Conservation (phyloP, 2,797 vertebrate species). For the Thalassophryne amazonica region DNA sequence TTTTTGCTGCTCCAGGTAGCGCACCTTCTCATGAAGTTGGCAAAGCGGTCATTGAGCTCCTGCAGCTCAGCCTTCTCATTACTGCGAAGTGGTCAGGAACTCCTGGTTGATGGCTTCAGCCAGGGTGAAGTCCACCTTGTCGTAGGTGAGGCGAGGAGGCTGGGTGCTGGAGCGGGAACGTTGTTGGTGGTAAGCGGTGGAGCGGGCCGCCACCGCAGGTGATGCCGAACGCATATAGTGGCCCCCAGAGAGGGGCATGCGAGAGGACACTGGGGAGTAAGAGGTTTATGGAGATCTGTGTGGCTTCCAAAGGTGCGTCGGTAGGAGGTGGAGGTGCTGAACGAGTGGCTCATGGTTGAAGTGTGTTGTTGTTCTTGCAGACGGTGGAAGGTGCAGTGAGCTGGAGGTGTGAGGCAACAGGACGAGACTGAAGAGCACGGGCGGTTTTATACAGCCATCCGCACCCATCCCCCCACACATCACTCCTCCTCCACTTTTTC, state of each 20-base stretch:
- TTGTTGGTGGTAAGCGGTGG: conserved; percentile 71
- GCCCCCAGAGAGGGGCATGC: conserved; percentile 56
- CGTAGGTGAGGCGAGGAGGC: conserved; percentile 65
- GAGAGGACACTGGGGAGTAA: conserved; percentile 74
- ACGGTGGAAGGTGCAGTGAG: conserved; percentile 17
- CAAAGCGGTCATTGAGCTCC: conserved; percentile 94
- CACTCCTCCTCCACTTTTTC: conserved; percentile 29
- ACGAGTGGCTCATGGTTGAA: conserved; percentile 76
- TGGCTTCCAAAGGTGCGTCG: conserved; percentile 82
- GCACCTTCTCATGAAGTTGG: conserved; percentile 95
- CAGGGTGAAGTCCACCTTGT: conserved; percentile 80
- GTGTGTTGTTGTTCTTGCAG: conserved; percentile 10
- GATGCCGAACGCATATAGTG: conserved; percentile 75
- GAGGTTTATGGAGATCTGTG: conserved; percentile 76
- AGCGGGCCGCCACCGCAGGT: conserved; percentile 64
- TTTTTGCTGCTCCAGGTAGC: conserved; percentile 94
- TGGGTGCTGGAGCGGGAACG: conserved; percentile 68
- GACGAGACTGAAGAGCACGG: conserved; percentile 39
- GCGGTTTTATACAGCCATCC: too few species aligned
- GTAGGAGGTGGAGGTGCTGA: conserved; percentile 80
- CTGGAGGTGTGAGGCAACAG: conserved; percentile 63
- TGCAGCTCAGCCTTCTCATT: conserved; percentile 92
- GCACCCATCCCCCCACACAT: conserved; percentile 55
- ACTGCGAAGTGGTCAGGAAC: conserved; percentile 88
- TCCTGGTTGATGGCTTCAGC: conserved; percentile 90